A percentile compares a stretch with the other conserved stretches of the same genome.
phyloP scores from a whole-genome alignment of 2,888 invertebrate species.

The Callyntrura sp. region DNA sequence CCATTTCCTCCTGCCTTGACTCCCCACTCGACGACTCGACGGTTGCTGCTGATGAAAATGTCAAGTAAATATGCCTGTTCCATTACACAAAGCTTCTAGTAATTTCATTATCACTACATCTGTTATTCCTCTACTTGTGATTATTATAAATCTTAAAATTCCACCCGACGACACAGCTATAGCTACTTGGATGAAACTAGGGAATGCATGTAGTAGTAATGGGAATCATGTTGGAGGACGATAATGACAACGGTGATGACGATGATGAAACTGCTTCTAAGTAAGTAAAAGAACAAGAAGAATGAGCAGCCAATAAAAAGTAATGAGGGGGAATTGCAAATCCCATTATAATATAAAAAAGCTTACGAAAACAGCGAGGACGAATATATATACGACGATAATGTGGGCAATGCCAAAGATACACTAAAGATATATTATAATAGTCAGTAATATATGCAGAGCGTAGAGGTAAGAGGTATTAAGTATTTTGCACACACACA shows the following conservation, averaged over 20 bases:
- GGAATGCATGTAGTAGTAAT: slow-evolving; percentile 30
- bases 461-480: neutral
- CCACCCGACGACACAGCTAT: neutral
- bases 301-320: slow-evolving; percentile 64
- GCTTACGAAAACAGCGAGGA: slow-evolving; percentile 8
- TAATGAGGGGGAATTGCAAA: slow-evolving; percentile 66
- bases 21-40: neutral
- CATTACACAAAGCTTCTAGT: no score
- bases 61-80: slow-evolving; percentile 21
- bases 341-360: slow-evolving; percentile 58
- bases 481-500: neutral
- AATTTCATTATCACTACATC: neutral
- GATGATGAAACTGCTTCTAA: neutral
- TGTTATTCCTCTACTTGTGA: neutral
- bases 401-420: no score
- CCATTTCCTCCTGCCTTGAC: slow-evolving; percentile 45
- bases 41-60: slow-evolving; percentile 63
- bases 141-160: slow-evolving; percentile 21
- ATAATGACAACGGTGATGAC: neutral
- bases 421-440: no score
- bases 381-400: no score
- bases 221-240: no score
- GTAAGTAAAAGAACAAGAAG: slow-evolving; percentile 23
- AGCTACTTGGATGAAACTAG: neutral
- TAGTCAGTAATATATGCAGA: no score